phyloP scores from a whole-genome alignment of 2,113 vertebrate genomes.

The Ploceus nigricollis region DNA sequence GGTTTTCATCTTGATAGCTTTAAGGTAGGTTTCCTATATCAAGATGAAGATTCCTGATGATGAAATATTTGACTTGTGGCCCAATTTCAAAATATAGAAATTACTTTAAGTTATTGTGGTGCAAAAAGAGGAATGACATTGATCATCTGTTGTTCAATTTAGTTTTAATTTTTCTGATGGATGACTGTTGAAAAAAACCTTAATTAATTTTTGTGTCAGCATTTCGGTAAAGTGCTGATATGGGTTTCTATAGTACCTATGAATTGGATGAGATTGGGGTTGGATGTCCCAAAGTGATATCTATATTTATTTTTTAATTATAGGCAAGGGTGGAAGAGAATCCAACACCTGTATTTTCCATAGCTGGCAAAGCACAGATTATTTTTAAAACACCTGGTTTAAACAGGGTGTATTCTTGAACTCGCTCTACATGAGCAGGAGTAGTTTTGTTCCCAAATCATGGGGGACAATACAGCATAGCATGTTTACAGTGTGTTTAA shows the following conservation, averaged over 20 bases:
- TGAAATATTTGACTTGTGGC: not conserved
- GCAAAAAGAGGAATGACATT: not conserved
- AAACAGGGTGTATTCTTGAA: not conserved
- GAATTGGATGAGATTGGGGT: not conserved
- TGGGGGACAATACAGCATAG: not conserved
- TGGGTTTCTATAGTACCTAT: not conserved
- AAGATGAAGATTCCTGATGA: not conserved
- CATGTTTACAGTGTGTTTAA: not conserved
- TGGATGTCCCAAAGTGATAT: not conserved
- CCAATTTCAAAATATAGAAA: not conserved
- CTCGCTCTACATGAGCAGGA: not conserved
- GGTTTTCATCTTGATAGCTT: not conserved
- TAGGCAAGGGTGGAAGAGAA: not conserved
- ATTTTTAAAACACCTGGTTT: not conserved
- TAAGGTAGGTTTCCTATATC: not conserved
- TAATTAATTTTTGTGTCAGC: not conserved
- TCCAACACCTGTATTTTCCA: not conserved
- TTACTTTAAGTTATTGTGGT: not conserved
- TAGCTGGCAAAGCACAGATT: not conserved
- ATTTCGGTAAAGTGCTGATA: not conserved
- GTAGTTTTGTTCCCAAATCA: not conserved
- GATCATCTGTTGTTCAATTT: not conserved
- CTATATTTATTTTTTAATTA: not conserved
- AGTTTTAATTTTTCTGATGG: slow-evolving; percentile 7
- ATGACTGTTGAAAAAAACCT: not conserved